These are phyloP conservation scores for Oophaga sylvatica DNA, from an alignment of 2,797 vertebrate genomes.

Conservation along the genomic window DNA sequence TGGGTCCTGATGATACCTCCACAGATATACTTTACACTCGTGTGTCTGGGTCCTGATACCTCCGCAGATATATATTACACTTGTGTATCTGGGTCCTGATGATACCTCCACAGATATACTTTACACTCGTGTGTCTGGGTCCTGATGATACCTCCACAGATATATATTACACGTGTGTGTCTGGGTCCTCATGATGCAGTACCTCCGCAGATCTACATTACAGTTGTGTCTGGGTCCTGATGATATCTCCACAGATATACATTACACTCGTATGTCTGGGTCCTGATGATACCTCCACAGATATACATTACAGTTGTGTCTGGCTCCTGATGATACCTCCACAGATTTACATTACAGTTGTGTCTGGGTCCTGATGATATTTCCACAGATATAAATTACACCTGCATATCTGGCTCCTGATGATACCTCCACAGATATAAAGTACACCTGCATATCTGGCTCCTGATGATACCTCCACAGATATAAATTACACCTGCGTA, in stretches of 20 bases:
- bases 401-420: not conserved
- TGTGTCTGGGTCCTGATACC: not conserved
- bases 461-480: too few relatives aligned
- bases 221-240: not conserved
- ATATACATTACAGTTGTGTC: not conserved
- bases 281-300: conserved; percentile 7
- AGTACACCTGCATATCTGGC: too few relatives aligned
- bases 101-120: too few relatives aligned
- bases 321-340: too few relatives aligned
- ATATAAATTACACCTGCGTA: too few relatives aligned
- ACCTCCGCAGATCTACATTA: not conserved
- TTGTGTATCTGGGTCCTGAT: not conserved
- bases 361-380: not conserved
- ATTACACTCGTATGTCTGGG: not conserved
- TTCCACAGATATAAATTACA: too few relatives aligned
- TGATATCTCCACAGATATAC: not conserved
- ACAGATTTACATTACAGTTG: not conserved
- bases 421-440: too few relatives aligned
- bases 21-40: too few relatives aligned
- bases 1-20: not conserved
- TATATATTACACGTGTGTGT: too few relatives aligned
- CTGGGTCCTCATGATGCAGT: not conserved
- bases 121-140: too few relatives aligned
- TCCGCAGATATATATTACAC: not conserved
- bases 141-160: too few relatives aligned